Conservation (phyloP, 2,888 invertebrate species). For the Phasia obesa region DNA sequence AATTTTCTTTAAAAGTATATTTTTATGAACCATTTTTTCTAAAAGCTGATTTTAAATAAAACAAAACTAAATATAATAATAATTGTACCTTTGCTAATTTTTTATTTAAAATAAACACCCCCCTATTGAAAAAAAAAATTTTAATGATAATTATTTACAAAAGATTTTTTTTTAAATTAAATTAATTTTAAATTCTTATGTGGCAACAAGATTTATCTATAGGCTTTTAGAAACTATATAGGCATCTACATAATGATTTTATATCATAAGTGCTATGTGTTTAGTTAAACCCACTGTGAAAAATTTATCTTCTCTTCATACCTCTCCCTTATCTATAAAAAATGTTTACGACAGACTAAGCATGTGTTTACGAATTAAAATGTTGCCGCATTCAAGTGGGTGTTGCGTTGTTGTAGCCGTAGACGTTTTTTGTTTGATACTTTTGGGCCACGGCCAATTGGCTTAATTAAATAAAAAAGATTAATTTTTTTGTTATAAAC, state of each 20-base stretch:
- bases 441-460: slow-evolving; percentile 66
- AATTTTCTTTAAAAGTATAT: no score
- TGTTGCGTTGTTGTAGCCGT: slow-evolving; percentile 33
- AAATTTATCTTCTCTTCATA: not conserved
- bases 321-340: not conserved
- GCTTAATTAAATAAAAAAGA: slow-evolving; percentile 69
- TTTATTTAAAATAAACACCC: no score
- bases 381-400: slow-evolving; percentile 43
- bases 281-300: slow-evolving; percentile 1
- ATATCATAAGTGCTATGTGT: not conserved
- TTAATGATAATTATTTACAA: no score
- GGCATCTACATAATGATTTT: not conserved
- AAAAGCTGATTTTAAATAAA: no score
- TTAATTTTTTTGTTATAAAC: slow-evolving; percentile 38
- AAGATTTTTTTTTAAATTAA: no score
- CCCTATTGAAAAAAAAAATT: no score
- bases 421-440: not conserved
- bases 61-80: no score
- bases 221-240: no score
- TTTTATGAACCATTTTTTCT: no score
- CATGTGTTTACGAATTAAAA: not conserved
- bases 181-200: no score
- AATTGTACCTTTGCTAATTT: no score
- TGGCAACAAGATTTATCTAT: no score
- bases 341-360: not conserved